These are phyloP conservation scores for Lithophane semibrunnea DNA, from an alignment of 2,888 invertebrate genomes.

Conservation along the genomic window DNA sequence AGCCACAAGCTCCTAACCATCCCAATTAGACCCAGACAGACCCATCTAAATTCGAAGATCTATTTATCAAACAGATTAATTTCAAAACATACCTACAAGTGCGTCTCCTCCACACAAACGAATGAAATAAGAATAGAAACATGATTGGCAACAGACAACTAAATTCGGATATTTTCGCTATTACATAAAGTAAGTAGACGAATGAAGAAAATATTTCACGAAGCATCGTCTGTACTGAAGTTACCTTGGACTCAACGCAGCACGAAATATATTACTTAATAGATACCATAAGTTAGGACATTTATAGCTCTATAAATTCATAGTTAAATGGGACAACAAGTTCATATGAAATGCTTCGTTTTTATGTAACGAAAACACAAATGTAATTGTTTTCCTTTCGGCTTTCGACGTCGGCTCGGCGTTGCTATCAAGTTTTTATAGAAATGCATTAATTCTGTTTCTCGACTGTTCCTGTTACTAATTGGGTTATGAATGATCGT, in stretches of 20 bases:
- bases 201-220: slow-evolving; percentile 36
- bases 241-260: slow-evolving; percentile 57
- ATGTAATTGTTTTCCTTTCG: slow-evolving; percentile 26
- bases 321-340: slow-evolving; percentile 44
- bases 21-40: no score
- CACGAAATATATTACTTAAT: slow-evolving; percentile 44
- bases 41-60: neutral
- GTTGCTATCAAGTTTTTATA: slow-evolving; percentile 15
- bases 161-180: slow-evolving; percentile 28
- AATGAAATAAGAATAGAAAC: neutral
- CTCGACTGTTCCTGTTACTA: neutral
- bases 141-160: slow-evolving; percentile 18
- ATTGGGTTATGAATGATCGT: slow-evolving; percentile 16
- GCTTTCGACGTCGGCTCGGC: slow-evolving; percentile 1
- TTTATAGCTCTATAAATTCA: slow-evolving; percentile 58
- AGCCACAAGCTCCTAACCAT: no score
- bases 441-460: slow-evolving; percentile 26
- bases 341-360: slow-evolving; percentile 35
- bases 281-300: slow-evolving; percentile 47
- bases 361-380: slow-evolving; percentile 24
- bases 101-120: slow-evolving; percentile 7
- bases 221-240: slow-evolving; percentile 36
- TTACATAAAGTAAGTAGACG: slow-evolving; percentile 41
- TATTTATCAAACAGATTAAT: slow-evolving; percentile 16
- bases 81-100: neutral